These are phyloP conservation scores for Coenonympha arcania DNA, from an alignment of 2,888 invertebrate genomes.

Conservation along the genomic window DNA sequence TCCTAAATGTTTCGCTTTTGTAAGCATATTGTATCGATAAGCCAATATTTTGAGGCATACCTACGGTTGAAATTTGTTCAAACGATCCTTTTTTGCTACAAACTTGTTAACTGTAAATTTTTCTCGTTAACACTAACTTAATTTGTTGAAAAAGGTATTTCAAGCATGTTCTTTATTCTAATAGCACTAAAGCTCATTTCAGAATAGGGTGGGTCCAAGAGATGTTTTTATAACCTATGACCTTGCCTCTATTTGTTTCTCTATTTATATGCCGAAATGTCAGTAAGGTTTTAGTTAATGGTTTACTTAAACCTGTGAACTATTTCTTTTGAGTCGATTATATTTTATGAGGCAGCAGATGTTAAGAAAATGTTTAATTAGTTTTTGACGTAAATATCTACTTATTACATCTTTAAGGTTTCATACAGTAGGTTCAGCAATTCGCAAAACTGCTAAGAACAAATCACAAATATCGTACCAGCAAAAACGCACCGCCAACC, in stretches of 20 bases:
- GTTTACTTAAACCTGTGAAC: constrained; percentile 40
- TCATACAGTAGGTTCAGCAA: too few relatives aligned
- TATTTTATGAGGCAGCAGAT: constrained; percentile 15
- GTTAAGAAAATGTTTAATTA: not conserved
- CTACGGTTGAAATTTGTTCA: constrained; percentile 33
- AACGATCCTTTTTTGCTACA: constrained; percentile 25
- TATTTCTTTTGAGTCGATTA: constrained; percentile 15
- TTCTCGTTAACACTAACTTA: constrained; percentile 43
- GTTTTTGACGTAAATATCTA: not conserved
- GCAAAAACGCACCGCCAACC: too few relatives aligned
- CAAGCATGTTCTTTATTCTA: constrained; percentile 26
- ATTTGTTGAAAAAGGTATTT: constrained; percentile 17
- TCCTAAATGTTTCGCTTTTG: not conserved
- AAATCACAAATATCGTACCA: too few relatives aligned
- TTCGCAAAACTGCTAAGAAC: too few relatives aligned
- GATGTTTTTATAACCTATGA: constrained; percentile 41
- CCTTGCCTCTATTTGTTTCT: constrained; percentile 47
- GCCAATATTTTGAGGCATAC: constrained; percentile 7
- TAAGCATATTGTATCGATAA: not conserved
- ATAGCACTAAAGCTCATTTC: not conserved
- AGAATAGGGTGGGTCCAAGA: not conserved
- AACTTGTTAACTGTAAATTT: constrained; percentile 46
- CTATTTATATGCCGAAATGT: constrained; percentile 55
- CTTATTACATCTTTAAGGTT: too few relatives aligned
- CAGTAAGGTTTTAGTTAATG: constrained; percentile 39